Evolutionary conservation across 1,140 invertebrate genomes (phyloP).

Genomic region (Drosophila sucinea): DNA sequence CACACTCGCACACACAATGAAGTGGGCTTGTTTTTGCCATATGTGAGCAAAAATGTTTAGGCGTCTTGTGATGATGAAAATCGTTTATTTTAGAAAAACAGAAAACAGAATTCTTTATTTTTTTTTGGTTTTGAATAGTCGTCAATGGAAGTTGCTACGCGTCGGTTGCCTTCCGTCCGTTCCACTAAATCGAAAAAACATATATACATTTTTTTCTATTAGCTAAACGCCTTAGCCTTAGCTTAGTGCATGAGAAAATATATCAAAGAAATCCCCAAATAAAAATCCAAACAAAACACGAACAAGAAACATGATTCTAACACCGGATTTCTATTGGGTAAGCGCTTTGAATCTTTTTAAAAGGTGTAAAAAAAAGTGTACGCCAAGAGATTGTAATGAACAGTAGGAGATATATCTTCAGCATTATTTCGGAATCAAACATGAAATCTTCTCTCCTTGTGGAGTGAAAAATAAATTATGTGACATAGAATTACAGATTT

Average conservation of each 20-base stretch:
- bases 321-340: slow-evolving; percentile 68
- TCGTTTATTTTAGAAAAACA: slow-evolving; percentile 50
- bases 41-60: slow-evolving; percentile 75
- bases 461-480: no score
- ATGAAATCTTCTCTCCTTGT: no score
- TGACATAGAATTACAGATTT: no score
- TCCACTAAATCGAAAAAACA: slow-evolving; percentile 13
- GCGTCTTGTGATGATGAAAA: slow-evolving; percentile 65
- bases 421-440: no score
- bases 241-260: slow-evolving; percentile 40
- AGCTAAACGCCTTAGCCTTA: slow-evolving; percentile 41
- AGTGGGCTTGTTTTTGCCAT: slow-evolving; percentile 77
- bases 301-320: slow-evolving; percentile 53
- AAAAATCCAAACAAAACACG: background rate
- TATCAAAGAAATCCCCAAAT: slow-evolving; percentile 18
- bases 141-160: slow-evolving; percentile 66
- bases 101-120: slow-evolving; percentile 34
- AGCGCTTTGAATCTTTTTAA: slow-evolving; percentile 13
- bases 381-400: no score
- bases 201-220: slow-evolving; percentile 21
- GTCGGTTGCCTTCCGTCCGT: slow-evolving; percentile 36
- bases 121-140: slow-evolving; percentile 75
- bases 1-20: slow-evolving; percentile 37
- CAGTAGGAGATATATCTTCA: no score
- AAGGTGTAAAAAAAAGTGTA: no score